These are phyloP conservation scores for Lepidurus couesii DNA, from an alignment of 1,140 invertebrate genomes.

Conservation along the genomic window DNA sequence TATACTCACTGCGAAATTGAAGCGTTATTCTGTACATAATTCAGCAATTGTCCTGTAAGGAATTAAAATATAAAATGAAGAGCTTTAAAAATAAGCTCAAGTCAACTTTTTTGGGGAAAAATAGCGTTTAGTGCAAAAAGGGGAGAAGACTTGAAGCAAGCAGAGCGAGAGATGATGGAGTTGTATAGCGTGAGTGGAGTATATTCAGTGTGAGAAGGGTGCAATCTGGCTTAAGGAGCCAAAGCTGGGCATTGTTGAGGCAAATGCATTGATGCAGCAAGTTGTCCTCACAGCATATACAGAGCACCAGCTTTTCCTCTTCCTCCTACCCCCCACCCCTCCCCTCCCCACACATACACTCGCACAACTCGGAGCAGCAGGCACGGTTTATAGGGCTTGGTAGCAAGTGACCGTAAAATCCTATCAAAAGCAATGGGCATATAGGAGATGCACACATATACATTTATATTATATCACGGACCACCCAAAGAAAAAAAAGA, in stretches of 20 bases:
- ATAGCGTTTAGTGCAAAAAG: background rate
- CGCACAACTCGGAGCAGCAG: constrained; percentile 1
- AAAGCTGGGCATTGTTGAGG: constrained; percentile 21
- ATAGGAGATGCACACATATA: background rate
- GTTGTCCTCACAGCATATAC: background rate
- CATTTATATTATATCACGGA: background rate
- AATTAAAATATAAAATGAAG: no score
- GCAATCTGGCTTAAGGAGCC: constrained; percentile 17
- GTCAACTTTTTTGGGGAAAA: no score
- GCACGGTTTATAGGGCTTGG: constrained; percentile 20
- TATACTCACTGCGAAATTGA: no score
- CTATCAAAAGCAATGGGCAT: constrained; percentile 19
- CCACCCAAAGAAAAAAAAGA: background rate
- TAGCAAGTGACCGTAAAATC: constrained; percentile 18
- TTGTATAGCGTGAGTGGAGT: background rate
- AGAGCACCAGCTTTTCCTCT: background rate
- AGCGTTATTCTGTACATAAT: no score
- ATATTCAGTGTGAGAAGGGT: constrained; percentile 18
- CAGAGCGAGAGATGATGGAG: background rate
- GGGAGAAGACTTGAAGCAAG: background rate
- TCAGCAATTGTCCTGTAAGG: no score
- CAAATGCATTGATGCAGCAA: constrained; percentile 19
- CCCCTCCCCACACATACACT: background rate
- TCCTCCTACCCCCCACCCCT: background rate
- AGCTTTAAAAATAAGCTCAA: no score